These are phyloP conservation scores for Mobula birostris DNA, from an alignment of 2,113 vertebrate species.

Conservation along the genomic window DNA sequence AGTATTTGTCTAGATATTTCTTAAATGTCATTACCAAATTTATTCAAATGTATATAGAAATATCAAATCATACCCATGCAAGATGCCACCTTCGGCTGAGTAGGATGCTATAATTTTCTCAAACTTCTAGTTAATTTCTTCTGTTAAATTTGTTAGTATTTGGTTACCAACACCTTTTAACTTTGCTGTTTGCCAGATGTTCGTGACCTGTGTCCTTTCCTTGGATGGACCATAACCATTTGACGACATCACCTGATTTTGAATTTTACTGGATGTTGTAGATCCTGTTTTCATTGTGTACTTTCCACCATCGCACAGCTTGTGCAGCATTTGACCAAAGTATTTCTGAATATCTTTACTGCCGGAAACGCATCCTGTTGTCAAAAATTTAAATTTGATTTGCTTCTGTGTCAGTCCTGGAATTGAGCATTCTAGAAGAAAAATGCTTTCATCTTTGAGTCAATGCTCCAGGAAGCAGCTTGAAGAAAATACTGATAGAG, in stretches of 20 bases:
- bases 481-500: not conserved
- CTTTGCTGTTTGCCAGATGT: slow-evolving; percentile 19
- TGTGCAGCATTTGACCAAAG: not conserved
- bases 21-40: too few relatives aligned
- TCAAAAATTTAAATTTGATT: not conserved
- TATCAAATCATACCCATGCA: too few relatives aligned
- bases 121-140: not conserved
- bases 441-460: not conserved
- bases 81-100: not conserved
- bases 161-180: not conserved
- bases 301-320: not conserved
- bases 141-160: not conserved
- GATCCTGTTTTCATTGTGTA: not conserved
- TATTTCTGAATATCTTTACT: not conserved
- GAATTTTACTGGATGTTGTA: slow-evolving; percentile 12
- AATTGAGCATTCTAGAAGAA: not conserved
- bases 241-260: not conserved
- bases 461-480: not conserved
- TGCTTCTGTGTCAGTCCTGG: not conserved
- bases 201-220: not conserved
- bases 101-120: not conserved
- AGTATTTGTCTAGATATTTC: too few relatives aligned
- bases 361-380: not conserved
- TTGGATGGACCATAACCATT: not conserved
- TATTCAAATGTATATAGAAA: not conserved